Evolutionary conservation across 1,140 invertebrate species (phyloP), one percentile per base, ranked within the genome.

Genomic region (Drosophila mauritiana): DNA sequence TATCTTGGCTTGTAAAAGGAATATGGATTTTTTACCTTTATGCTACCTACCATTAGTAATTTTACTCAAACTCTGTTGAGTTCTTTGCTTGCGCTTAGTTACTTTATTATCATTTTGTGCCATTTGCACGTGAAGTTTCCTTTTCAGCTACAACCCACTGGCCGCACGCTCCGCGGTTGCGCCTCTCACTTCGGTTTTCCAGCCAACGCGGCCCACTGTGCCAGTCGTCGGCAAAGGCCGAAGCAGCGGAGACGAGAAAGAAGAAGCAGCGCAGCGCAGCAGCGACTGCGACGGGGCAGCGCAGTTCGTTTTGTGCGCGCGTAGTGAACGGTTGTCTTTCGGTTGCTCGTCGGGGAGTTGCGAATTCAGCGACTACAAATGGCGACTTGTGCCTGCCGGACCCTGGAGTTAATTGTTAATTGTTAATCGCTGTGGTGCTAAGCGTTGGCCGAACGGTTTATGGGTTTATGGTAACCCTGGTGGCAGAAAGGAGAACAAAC

Each of bases 261-360:
- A 39, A 62, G 58, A 36, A 42, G 11, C 39, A 39, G 62, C 62
- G 12, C 11, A 46, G 20, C 20, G 31, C 42, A 45, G 25, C 40
- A 46, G 37, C n/a, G 51, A 20, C 49, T 46, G 59, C 7, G 48
- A 10, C 34, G 27, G 11, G 13, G 20, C 63, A 65, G 45, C 49
- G 42, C 69, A 83, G 61, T 83, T 79, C 79, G 80, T 84, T 79
- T 83, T 84, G 59, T 62, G 77, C 76, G 70, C 80, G 80, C 70
- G 70, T 70, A 36, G 48, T 40, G 64, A 43, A 79, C 80, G 80
- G 80, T 82, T 53, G 37, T 73, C 52, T 48, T 13, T 48, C 46
- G 45, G 11, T n/a, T 59, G 31, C 42, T 45, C 59, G 70, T 42
- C 40, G 45, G 51, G 64, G n/a, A n/a, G 22, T 12, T 45, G 42